Evolutionary conservation across 2,888 invertebrate genomes (phyloP), one percentile per base, ranked within the genome.

Genomic region (Diarsia rubi): DNA sequence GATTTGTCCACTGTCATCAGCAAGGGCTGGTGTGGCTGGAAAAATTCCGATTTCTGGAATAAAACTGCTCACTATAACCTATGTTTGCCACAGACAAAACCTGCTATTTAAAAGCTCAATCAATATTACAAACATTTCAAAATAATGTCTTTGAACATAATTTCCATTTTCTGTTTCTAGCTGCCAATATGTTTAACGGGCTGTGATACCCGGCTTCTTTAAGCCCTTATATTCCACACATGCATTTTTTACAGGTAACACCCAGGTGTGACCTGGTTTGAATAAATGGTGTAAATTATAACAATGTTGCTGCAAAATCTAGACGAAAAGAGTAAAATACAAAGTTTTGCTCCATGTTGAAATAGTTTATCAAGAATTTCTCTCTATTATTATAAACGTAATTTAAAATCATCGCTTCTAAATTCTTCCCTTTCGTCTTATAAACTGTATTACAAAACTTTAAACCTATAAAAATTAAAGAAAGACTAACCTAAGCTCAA

Each of bases 21-120:
- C 78, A 98, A 99, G 97, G 99, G 99, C 11, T 99, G 99, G 99
- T 99, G 99, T 93, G 99, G 98, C 0, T 99, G 99, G 99, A 99
- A 99, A 93, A 98, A 97, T 45, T 96, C 98, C 4, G 98, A 98
- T 81, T 99, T 99, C 94, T 99, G 99, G 99, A 98, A 98, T 90
- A 98, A 98, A 94, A 98, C 98, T 90, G 98, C 99, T 75, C 99
- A 99, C 95, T 99, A 99, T 92, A 99, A 99, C 94, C 97, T 99
- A 92, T 99, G 99, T 95, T 97, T 99, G 95, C 99, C 99, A 37
- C 98, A 95, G 84, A 96, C 95, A 14, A 95, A 92, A 84, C 93
- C 95, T 21, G 91, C 91, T 82, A 91, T 96, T 75, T 96, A 92
- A 91, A 66, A 77, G 64, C 69, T 77, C 75, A 66, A 63, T 72